Evolutionary conservation across 2,113 vertebrate species (phyloP).

Genomic region (Lepidothrix coronata): DNA sequence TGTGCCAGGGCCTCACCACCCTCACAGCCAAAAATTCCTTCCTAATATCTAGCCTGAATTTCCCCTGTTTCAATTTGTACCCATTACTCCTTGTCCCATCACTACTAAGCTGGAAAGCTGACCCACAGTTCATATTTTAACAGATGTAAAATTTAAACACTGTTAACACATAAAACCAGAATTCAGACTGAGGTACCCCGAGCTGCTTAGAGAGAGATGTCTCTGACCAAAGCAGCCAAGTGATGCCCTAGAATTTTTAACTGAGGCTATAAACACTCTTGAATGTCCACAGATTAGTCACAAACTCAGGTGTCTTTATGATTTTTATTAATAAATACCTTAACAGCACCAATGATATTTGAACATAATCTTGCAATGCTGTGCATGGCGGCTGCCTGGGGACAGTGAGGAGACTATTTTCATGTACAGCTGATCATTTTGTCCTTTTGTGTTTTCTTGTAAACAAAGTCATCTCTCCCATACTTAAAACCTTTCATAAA

Average conservation of each 20-base stretch:
- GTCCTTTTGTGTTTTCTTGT: constrained; percentile 1
- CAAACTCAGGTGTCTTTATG: constrained; percentile 18
- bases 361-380: constrained; percentile 50
- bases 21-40: neutral
- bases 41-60: neutral
- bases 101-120: neutral
- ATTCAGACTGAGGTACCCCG: accelerated
- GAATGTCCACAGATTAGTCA: neutral
- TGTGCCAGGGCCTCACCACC: neutral
- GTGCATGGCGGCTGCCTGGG: neutral
- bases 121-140: neutral
- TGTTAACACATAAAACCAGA: accelerated
- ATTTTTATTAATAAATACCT: constrained; percentile 81
- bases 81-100: neutral
- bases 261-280: accelerated
- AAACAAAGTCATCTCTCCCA: constrained; percentile 26
- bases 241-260: accelerated
- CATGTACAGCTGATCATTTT: constrained; percentile 7
- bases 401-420: constrained; percentile 13
- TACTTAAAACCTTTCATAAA: constrained; percentile 14
- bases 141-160: neutral
- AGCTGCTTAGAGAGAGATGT: no score
- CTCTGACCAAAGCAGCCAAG: neutral
- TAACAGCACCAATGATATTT: constrained; percentile 67
- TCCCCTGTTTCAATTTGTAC: neutral